Percentiles rank a stretch among this genome's conserved stretches.
Conservation (phyloP, 1,140 invertebrate genomes). For the Macrotrachela quadricornifera region DNA sequence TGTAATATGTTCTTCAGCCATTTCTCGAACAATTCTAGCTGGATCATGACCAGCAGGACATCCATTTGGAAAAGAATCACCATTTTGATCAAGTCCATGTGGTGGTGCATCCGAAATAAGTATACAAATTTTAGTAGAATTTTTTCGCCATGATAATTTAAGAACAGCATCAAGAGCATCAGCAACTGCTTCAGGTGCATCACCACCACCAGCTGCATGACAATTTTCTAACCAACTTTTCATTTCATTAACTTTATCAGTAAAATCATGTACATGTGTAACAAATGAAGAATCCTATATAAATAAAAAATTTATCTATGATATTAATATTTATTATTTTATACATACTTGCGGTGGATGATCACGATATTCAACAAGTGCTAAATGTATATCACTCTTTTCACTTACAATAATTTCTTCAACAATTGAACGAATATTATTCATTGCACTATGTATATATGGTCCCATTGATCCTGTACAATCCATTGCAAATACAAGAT, state of each 20-base stretch:
- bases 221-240: conserved; percentile 16
- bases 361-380: conserved; percentile 20
- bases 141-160: conserved; percentile 17
- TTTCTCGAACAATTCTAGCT: conserved; percentile 12
- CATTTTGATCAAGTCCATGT: conserved; percentile 14
- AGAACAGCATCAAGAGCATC: conserved; percentile 17
- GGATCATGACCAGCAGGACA: conserved; percentile 16
- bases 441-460: conserved; percentile 15
- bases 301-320: too few relatives aligned
- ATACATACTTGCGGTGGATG: conserved; percentile 17
- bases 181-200: conserved; percentile 20
- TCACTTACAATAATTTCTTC: conserved; percentile 18
- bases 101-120: conserved; percentile 20
- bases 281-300: conserved; percentile 16
- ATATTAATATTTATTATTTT: too few relatives aligned
- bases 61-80: conserved; percentile 12
- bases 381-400: conserved; percentile 16
- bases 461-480: conserved; percentile 19
- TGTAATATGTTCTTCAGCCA: conserved; percentile 18
- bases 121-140: conserved; percentile 19
- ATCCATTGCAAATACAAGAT: conserved; percentile 20
- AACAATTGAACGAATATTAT: conserved; percentile 19
- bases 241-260: conserved; percentile 14
- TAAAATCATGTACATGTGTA: conserved; percentile 19
- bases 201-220: conserved; percentile 17